phyloP scores from a whole-genome alignment of 2,113 vertebrate genomes.

The Propithecus coquereli region DNA sequence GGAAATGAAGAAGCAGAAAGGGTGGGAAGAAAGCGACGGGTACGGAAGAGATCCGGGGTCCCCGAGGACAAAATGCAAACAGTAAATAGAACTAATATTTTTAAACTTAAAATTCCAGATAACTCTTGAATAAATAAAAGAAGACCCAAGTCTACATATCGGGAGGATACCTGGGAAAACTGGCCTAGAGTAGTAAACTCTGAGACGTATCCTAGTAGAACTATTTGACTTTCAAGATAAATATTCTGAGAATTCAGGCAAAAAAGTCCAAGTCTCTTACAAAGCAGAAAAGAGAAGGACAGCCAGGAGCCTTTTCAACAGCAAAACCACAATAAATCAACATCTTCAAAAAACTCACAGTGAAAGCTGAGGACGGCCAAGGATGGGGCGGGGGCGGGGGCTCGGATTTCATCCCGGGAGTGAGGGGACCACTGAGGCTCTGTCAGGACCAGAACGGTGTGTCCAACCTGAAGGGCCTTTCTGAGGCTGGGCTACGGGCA shows the following conservation, averaged over 20 bases:
- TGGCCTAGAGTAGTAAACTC: not conserved
- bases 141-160: not conserved
- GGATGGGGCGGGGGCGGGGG: accelerated
- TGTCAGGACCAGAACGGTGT: not conserved
- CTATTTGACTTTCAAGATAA: not conserved
- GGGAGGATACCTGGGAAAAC: not conserved
- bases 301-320: not conserved
- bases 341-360: not conserved
- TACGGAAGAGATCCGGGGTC: not conserved
- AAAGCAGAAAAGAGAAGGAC: not conserved
- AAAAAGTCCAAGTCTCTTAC: not conserved
- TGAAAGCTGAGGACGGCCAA: not conserved
- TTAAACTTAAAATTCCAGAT: not conserved
- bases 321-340: not conserved
- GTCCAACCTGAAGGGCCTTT: not conserved
- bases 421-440: not conserved
- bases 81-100: not conserved
- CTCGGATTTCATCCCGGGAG: not conserved
- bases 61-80: not conserved
- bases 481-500: not conserved
- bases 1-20: not conserved
- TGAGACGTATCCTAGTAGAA: not conserved
- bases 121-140: not conserved
- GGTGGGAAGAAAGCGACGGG: not conserved
- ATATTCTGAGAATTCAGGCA: not conserved